Evolutionary conservation across 2,888 invertebrate species (phyloP).

Genomic region (Dolichopus griseipennis): DNA sequence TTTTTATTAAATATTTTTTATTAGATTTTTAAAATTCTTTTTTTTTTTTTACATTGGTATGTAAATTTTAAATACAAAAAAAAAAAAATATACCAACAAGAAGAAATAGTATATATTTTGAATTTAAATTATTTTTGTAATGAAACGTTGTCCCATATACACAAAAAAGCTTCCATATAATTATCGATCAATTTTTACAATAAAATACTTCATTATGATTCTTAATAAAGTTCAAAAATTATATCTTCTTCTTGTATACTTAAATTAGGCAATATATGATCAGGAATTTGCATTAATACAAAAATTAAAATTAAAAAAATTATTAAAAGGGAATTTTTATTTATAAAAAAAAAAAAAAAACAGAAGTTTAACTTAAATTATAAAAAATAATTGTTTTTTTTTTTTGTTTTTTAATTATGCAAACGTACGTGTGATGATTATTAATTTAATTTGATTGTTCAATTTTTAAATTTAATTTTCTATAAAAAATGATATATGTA

Average conservation of each 20-base stretch:
- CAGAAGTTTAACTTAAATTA: neutral
- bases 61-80: constrained; percentile 3
- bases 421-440: neutral
- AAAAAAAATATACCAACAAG: neutral
- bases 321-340: neutral
- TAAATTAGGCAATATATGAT: neutral
- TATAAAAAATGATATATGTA: constrained; percentile 3
- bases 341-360: neutral
- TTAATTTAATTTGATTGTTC: neutral
- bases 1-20: constrained; percentile 5
- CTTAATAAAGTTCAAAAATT: no score
- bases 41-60: neutral
- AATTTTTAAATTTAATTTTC: neutral
- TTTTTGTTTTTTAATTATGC: neutral
- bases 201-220: no score
- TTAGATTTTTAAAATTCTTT: neutral
- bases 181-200: no score
- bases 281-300: neutral
- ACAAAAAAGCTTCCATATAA: no score
- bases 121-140: no score
- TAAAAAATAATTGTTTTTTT: no score
- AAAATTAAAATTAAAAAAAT: neutral
- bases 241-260: neutral
- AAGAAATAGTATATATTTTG: neutral
- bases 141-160: no score